A percentile compares a stretch with the other conserved stretches of the same genome.
Conservation (phyloP, 2,888 invertebrate genomes). For the Stomorhina lunata region DNA sequence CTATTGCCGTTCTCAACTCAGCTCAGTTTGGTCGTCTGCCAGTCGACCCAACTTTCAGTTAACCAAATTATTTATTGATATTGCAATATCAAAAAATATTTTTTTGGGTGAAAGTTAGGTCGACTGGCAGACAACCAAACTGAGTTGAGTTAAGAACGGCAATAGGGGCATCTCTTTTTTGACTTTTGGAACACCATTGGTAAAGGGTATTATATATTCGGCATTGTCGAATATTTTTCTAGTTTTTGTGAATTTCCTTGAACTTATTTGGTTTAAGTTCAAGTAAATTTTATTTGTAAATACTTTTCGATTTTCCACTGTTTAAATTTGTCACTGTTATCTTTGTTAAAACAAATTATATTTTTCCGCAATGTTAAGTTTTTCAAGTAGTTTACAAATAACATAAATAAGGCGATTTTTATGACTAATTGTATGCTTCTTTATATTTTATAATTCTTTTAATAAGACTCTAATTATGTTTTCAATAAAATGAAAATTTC, state of each 20-base stretch:
- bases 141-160: no score
- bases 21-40: no score
- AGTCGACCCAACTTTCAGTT: no score
- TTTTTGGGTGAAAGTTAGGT: no score
- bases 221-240: no score
- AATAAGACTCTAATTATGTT: constrained; percentile 14
- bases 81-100: no score
- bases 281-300: background rate
- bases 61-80: no score
- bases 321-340: background rate
- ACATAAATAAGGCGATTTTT: background rate
- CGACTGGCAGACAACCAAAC: no score
- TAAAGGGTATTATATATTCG: no score
- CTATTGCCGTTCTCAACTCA: no score
- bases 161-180: no score
- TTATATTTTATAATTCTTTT: background rate
- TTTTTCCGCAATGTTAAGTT: background rate
- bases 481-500: background rate
- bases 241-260: constrained; percentile 39
- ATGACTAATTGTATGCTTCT: background rate
- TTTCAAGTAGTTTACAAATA: background rate
- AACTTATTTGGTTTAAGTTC: constrained; percentile 45
- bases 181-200: no score
- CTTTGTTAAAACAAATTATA: background rate
- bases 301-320: background rate